These are phyloP conservation scores for Conistra vaccinii DNA, from an alignment of 2,888 invertebrate genomes.

Conservation along the genomic window DNA sequence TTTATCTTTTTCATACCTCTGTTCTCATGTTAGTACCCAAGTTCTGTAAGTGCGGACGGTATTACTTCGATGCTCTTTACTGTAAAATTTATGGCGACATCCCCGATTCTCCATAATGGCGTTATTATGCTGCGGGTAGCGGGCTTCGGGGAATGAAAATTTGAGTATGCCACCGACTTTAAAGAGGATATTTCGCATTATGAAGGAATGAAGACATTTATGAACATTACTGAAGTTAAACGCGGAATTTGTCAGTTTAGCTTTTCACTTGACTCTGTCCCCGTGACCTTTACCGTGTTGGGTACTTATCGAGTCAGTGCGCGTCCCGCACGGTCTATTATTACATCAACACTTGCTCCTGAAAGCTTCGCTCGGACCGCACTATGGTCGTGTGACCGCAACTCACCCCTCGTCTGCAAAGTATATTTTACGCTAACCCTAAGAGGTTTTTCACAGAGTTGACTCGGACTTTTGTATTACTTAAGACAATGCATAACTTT, in stretches of 20 bases:
- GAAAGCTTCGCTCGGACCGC: conserved; percentile 67
- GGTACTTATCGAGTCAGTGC: conserved; percentile 50
- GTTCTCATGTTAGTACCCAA: conserved; percentile 56
- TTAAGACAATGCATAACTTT: conserved; percentile 35
- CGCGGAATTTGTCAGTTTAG: conserved; percentile 35
- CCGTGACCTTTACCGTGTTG: conserved; percentile 17
- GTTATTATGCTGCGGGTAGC: conserved; percentile 72
- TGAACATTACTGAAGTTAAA: conserved; percentile 48
- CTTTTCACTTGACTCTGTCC: conserved; percentile 38
- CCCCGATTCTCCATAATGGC: conserved; percentile 74
- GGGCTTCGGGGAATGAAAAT: conserved; percentile 72
- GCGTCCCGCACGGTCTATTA: conserved; percentile 58
- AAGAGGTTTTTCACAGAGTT: conserved; percentile 56
- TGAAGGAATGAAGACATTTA: conserved; percentile 63
- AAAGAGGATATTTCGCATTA: conserved; percentile 62
- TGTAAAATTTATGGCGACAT: conserved; percentile 75
- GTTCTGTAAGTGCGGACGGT: conserved; percentile 65
- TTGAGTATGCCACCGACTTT: conserved; percentile 67
- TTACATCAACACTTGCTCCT: conserved; percentile 66
- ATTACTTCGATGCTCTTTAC: conserved; percentile 72
- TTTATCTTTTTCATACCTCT: conserved; percentile 37
- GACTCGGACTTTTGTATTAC: conserved; percentile 43
- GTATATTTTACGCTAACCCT: conserved; percentile 64
- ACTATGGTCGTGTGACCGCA: conserved; percentile 67
- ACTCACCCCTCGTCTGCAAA: conserved; percentile 64